phyloP scores from a whole-genome alignment of 35 echinoderm and acorn worm species.

The Eucidaris tribuloides region DNA sequence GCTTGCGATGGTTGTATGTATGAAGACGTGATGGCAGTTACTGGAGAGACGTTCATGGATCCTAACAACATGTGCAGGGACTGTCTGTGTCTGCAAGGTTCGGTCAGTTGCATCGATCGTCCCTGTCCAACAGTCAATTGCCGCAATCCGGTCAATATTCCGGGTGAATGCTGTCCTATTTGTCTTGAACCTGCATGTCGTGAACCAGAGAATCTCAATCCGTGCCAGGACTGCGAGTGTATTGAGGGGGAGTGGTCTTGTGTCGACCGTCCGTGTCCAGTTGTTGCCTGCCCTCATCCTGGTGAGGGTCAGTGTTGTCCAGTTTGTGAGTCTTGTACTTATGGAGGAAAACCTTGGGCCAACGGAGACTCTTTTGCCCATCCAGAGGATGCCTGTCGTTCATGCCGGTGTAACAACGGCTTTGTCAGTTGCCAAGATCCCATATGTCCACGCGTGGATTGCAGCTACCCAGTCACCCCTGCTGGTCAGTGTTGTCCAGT shows the following conservation, averaged over 20 bases:
- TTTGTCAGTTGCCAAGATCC: conserved; percentile 69
- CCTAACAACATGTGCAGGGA: conserved; percentile 82
- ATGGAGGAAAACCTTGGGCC: conserved; percentile 86
- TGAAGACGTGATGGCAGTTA: conserved; percentile 78
- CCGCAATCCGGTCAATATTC: conserved; percentile 48
- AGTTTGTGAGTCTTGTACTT: conserved; percentile 82
- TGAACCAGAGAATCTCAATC: conserved; percentile 63
- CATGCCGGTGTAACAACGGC: conserved; percentile 76
- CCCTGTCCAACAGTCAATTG: conserved; percentile 56
- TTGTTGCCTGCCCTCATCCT: conserved; percentile 65
- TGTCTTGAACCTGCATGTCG: conserved; percentile 47
- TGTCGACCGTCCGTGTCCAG: conserved; percentile 30
- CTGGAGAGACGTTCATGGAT: conserved; percentile 69
- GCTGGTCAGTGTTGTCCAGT: conserved; percentile 91
- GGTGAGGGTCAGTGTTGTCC: conserved; percentile 75
- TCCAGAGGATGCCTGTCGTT: conserved; percentile 72
- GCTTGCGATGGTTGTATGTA: conserved; percentile 94
- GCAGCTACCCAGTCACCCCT: conserved; percentile 70
- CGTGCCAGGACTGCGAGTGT: conserved; percentile 88
- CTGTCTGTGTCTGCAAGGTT: conserved; percentile 78
- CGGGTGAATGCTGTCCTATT: conserved; percentile 85
- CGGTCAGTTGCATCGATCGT: conserved; percentile 65
- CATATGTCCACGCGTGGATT: conserved; percentile 46
- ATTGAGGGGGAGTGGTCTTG: conserved; percentile 74
- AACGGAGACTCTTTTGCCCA: conserved; percentile 79